Percentiles rank a stretch among this genome's conserved stretches.
Conservation (phyloP, 2,797 vertebrate genomes). For the Champsocephalus esox region DNA sequence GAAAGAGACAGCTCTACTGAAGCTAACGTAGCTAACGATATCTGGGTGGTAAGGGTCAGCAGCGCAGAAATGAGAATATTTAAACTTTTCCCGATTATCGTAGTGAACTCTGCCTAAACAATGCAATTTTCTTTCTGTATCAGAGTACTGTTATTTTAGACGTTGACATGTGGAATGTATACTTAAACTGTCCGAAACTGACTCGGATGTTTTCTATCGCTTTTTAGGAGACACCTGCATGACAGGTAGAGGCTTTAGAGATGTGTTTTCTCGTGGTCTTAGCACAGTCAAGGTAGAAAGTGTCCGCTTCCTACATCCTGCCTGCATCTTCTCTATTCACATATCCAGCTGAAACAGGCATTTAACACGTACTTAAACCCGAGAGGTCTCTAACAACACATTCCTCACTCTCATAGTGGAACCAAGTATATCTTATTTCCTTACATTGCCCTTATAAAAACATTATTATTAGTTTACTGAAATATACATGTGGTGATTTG, state of each 20-base stretch:
- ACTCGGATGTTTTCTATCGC: constrained; percentile 73
- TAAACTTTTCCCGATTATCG: constrained; percentile 65
- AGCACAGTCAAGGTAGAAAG: constrained; percentile 69
- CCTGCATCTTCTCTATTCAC: constrained; percentile 43
- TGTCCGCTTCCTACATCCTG: constrained; percentile 49
- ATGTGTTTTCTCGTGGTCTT: constrained; percentile 66
- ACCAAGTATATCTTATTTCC: constrained; percentile 52
- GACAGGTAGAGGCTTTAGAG: constrained; percentile 77
- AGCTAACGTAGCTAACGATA: constrained; percentile 24
- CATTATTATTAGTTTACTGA: constrained; percentile 49
- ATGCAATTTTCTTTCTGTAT: constrained; percentile 83
- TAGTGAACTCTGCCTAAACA: constrained; percentile 81
- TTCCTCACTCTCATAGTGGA: constrained; percentile 67
- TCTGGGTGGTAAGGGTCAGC: constrained; percentile 39
- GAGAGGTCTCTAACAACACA: constrained; percentile 70
- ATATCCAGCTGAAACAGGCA: constrained; percentile 20
- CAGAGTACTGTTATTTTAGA: constrained; percentile 83
- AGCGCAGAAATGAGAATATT: constrained; percentile 54
- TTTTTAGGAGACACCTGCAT: constrained; percentile 77
- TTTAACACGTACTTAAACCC: constrained; percentile 31
- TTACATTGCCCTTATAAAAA: constrained; percentile 51
- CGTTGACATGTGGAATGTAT: constrained; percentile 85
- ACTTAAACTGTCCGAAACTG: constrained; percentile 58
- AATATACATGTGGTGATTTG: constrained; percentile 39
- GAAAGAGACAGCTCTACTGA: constrained; percentile 39